Base-by-base conservation (phyloP, 2,113 vertebrate genomes). In the Aptenodytes patagonicus region DNA sequence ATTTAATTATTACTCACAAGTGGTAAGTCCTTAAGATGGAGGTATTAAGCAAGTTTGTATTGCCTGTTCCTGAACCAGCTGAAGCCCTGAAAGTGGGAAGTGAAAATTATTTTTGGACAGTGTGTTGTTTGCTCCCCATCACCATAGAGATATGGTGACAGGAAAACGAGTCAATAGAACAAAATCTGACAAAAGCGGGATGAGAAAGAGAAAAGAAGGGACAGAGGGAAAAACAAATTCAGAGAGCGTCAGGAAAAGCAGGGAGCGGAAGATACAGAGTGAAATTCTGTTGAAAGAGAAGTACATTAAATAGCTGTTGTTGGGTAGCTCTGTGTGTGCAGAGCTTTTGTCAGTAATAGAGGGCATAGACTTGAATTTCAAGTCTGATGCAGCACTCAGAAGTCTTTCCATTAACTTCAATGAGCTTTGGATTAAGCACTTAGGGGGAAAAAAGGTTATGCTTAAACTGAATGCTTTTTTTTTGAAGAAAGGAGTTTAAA, bases 291-390 rank as follows among this genome's bases (percentile, higher is more conserved):
- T 86, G 36, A 71, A 81, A 81, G 51, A 91, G 51, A 85, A 87
- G 55, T 34, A 20, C 22, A 40, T 76, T 65, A 65, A 89, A 40
- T 60, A 78, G 46, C 40, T 84, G 77, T 68, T 1, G 0, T 65
- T 88, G 52, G n/a, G 26, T 29, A 82, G 69, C 36, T 89, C 65
- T 87, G 18, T 42, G 20, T 70, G 19, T 73, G 32, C 71, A 81
- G 76, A 44, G 11, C 49, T 87, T 96, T 94, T 0, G 0, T 79
- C 83, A 49, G 68, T 95, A 93, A 92, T 40, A 95, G 83, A 92
- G 94, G 86, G 69, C 95, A 89, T 38, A 91, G 86, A 87, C 52
- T 90, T 87, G 36, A 60, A 89, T 90, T 95, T 95, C 73, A 94
- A 82, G 76, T 82, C 40, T 89, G 61, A 64, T 78, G 38, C 36